phyloP scores from a whole-genome alignment of 2,113 vertebrate genomes.

The Dasyornis broadbenti region DNA sequence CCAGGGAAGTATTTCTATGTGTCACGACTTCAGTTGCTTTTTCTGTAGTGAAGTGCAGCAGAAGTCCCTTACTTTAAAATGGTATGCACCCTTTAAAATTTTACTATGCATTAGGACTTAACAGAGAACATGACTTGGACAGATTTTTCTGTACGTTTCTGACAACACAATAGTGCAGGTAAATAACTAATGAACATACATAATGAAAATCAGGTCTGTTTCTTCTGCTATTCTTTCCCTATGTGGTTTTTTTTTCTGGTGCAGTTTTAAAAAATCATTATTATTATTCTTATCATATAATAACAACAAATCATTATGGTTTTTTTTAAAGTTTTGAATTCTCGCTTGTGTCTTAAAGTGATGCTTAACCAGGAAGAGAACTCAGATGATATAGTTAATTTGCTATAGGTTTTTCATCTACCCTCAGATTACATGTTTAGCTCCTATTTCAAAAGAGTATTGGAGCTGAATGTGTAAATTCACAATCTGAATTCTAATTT shows the following conservation, averaged over 20 bases:
- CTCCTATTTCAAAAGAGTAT: background rate
- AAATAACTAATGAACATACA: background rate
- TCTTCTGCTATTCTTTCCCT: background rate
- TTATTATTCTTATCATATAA: background rate
- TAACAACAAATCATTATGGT: no score
- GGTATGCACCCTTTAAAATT: background rate
- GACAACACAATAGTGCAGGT: background rate
- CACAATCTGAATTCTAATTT: background rate
- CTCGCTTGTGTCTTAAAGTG: background rate
- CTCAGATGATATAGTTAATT: background rate
- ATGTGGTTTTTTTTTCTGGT: background rate
- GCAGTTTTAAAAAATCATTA: background rate
- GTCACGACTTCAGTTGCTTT: background rate
- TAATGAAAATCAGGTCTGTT: background rate
- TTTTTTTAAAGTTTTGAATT: background rate
- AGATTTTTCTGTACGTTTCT: background rate
- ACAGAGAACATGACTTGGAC: background rate
- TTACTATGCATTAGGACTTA: background rate
- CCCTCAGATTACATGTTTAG: background rate
- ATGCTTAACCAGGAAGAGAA: background rate
- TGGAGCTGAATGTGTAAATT: background rate
- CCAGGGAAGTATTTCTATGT: background rate
- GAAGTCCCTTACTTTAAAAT: background rate
- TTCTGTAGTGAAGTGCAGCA: background rate
- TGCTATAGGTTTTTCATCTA: background rate